Percentiles rank a stretch among this genome's conserved stretches.
Conservation (phyloP, 2,797 vertebrate genomes). For the Choloepus didactylus region DNA sequence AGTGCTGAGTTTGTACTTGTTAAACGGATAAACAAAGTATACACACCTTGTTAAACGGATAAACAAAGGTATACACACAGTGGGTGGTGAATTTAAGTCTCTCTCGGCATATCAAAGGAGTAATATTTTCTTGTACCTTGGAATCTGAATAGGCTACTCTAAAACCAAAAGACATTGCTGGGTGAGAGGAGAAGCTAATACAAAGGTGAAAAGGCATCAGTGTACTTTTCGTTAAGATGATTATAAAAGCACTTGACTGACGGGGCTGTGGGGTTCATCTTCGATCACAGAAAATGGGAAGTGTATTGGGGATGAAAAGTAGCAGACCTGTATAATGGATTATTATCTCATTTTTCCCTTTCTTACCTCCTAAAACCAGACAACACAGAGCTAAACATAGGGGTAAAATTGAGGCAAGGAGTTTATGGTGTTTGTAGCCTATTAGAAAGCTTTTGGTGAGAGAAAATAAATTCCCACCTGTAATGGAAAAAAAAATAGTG, state of each 20-base stretch:
- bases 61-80: no score
- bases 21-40: not conserved
- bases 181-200: not conserved
- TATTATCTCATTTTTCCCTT: not conserved
- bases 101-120: not conserved
- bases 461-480: not conserved
- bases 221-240: not conserved
- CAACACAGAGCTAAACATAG: not conserved
- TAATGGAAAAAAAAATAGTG: not conserved
- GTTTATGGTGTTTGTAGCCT: not conserved
- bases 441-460: not conserved
- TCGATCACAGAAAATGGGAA: not conserved
- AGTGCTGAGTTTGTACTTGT: not conserved
- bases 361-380: not conserved
- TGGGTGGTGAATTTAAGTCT: not conserved
- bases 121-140: not conserved
- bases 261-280: not conserved
- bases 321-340: not conserved
- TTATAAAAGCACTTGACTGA: not conserved
- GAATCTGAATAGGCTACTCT: not conserved
- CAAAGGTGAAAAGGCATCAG: not conserved
- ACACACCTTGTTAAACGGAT: not conserved
- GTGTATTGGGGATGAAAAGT: not conserved
- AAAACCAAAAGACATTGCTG: not conserved
- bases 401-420: not conserved